A percentile compares a stretch with the other conserved stretches of the same genome.
These are phyloP conservation scores for Drosophila aff. DNA, from an alignment of 1,140 invertebrate species.

Conservation along the genomic window DNA sequence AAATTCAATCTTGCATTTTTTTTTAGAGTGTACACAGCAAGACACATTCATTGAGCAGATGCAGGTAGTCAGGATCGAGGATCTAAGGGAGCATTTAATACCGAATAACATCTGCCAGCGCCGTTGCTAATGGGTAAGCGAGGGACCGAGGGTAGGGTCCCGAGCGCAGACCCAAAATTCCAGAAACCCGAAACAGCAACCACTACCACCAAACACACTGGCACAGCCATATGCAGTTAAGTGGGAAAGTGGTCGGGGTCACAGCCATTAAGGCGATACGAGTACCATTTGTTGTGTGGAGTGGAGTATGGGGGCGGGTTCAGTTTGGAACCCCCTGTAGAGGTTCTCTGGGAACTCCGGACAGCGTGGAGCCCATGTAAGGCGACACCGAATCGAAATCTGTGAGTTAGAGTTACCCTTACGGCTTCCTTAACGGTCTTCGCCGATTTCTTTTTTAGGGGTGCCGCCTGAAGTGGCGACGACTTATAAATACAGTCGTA, in stretches of 20 bases:
- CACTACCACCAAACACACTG: conserved; percentile 37
- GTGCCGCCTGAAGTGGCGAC: conserved; percentile 25
- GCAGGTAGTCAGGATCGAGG: conserved; percentile 60
- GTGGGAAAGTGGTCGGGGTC: conserved; percentile 26
- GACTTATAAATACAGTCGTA: conserved; percentile 28
- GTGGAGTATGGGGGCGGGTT: conserved; percentile 30
- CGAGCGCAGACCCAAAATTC: conserved; percentile 56
- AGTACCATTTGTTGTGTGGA: conserved; percentile 14
- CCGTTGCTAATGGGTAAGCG: conserved; percentile 54
- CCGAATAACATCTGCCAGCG: conserved; percentile 58
- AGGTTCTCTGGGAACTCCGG: conserved; percentile 30
- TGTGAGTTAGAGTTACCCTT: conserved; percentile 29
- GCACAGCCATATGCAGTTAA: conserved; percentile 27
- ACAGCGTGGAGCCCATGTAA: conserved; percentile 35
- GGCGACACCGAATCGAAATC: conserved; percentile 35
- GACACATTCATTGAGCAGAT: conserved; percentile 16
- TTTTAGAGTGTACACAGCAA: conserved; percentile 19
- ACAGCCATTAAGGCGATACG: conserved; percentile 16
- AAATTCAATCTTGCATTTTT: background rate
- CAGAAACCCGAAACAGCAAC: conserved; percentile 69
- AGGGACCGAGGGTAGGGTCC: conserved; percentile 39
- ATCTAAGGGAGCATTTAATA: conserved; percentile 48
- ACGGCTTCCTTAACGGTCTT: conserved; percentile 34
- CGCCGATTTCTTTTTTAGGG: conserved; percentile 37
- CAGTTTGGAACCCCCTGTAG: conserved; percentile 15